phyloP scores from a whole-genome alignment of 2,888 invertebrate species.

The Hymenopus coronatus region DNA sequence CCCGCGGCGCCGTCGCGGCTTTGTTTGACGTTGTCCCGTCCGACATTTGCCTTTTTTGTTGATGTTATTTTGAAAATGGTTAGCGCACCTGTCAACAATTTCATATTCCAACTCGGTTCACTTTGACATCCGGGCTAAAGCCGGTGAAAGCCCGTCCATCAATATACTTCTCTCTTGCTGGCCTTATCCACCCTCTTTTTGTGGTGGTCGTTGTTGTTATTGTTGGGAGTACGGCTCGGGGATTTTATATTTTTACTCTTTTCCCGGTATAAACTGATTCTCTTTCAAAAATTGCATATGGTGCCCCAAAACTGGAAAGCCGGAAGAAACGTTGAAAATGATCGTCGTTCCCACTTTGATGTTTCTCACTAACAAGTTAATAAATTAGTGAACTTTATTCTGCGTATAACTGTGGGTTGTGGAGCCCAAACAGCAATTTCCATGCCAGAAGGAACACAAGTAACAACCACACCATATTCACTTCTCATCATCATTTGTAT shows the following conservation, averaged over 20 bases:
- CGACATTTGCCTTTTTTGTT: background rate
- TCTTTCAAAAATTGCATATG: background rate
- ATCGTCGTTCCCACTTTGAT: background rate
- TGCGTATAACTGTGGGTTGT: background rate
- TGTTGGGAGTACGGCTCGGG: background rate
- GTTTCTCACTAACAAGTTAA: background rate
- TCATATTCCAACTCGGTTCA: background rate
- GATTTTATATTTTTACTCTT: background rate
- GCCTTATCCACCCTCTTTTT: background rate
- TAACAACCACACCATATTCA: background rate
- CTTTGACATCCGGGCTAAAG: background rate
- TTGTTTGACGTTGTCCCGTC: background rate
- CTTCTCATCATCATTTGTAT: background rate
- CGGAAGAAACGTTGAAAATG: background rate
- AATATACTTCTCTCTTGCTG: background rate
- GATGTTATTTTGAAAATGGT: background rate
- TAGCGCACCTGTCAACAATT: background rate
- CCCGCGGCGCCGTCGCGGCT: background rate
- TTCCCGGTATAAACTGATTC: background rate
- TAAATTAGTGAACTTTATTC: background rate
- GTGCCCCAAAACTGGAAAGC: background rate
- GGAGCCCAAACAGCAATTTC: background rate
- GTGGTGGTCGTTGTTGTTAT: background rate
- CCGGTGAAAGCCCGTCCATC: background rate
- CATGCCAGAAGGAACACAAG: background rate